phyloP scores from a whole-genome alignment of 1,140 invertebrate genomes.

The Bombus waltoni region DNA sequence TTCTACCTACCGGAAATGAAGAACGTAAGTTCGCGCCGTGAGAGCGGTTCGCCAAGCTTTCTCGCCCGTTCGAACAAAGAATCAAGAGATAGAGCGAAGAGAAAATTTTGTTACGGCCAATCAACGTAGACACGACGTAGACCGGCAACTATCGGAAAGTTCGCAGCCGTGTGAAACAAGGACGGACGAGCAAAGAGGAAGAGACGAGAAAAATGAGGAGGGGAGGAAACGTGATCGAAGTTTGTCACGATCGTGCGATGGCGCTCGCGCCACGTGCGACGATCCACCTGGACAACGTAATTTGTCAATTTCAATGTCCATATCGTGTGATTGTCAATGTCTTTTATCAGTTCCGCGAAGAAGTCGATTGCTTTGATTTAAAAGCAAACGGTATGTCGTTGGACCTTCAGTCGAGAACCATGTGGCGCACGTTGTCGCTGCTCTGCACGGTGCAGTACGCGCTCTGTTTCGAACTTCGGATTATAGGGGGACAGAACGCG shows the following conservation, averaged over 20 bases:
- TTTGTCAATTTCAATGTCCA: not conserved
- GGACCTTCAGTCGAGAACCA: not conserved
- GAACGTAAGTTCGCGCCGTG: not conserved
- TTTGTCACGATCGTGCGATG: not conserved
- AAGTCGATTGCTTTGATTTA: not conserved
- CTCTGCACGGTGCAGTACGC: not conserved
- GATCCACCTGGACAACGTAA: not conserved
- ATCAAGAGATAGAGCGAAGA: no score
- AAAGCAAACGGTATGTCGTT: constrained; percentile 4
- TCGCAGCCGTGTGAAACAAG: not conserved
- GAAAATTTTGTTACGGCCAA: not conserved
- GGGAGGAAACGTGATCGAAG: no score
- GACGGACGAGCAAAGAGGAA: not conserved
- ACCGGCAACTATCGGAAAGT: not conserved
- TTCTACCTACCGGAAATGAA: not conserved
- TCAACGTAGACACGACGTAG: not conserved
- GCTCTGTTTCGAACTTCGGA: not conserved
- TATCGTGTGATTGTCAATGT: not conserved
- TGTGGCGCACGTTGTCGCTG: constrained; percentile 25
- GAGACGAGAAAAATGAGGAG: accelerated
- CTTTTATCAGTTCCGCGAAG: not conserved
- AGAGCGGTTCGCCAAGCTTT: not conserved
- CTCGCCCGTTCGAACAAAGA: not conserved
- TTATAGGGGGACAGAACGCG: constrained; percentile 44
- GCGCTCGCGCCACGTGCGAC: not conserved